phyloP scores from a whole-genome alignment of 2,888 invertebrate genomes.

The Nomada ruficornis region DNA sequence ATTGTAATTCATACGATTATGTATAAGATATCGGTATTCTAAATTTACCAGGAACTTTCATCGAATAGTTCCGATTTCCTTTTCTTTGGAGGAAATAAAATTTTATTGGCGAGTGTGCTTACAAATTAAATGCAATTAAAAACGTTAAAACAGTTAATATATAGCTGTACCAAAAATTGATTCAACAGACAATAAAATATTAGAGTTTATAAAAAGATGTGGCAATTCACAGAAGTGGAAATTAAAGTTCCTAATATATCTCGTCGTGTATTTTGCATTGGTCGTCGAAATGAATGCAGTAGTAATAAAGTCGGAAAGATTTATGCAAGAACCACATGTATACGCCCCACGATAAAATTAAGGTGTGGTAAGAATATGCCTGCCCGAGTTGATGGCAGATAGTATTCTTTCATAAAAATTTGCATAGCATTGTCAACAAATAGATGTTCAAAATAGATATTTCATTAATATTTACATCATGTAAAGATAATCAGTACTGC shows the following conservation, averaged over 20 bases:
- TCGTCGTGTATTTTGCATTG: neutral
- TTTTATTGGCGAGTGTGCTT: too few species aligned
- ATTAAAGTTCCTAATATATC: neutral
- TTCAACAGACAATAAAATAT: too few species aligned
- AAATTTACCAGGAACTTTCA: too few species aligned
- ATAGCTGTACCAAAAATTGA: too few species aligned
- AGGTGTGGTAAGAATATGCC: neutral
- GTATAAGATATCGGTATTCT: neutral
- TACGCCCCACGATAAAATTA: neutral
- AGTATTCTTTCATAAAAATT: neutral
- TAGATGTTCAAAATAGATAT: neutral
- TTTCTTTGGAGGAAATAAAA: too few species aligned
- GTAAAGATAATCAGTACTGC: too few species aligned
- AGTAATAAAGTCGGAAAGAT: neutral
- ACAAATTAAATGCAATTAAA: too few species aligned
- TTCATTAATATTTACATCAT: neutral
- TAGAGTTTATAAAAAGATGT: too few species aligned
- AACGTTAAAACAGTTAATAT: too few species aligned
- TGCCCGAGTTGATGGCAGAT: neutral
- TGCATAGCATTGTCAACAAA: neutral
- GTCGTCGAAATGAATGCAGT: neutral
- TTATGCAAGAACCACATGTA: neutral
- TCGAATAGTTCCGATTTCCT: too few species aligned
- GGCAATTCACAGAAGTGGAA: too few species aligned
- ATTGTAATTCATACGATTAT: neutral